phyloP scores from a whole-genome alignment of 2,797 vertebrate species.

The Fringilla coelebs region DNA sequence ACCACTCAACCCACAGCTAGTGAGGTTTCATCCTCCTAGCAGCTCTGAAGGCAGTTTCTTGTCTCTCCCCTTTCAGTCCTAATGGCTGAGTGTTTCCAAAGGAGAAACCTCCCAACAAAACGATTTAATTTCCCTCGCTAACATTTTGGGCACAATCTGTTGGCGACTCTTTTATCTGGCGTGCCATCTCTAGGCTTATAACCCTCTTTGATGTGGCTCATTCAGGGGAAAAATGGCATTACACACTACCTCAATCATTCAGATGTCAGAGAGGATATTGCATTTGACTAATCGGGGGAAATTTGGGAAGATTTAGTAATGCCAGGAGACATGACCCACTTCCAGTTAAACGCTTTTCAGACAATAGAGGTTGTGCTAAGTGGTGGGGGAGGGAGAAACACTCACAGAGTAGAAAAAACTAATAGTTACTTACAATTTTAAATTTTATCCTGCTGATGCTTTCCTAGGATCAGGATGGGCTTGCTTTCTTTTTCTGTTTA shows the following conservation, averaged over 20 bases:
- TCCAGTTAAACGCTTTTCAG: conserved; percentile 16
- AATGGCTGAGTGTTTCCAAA: not conserved
- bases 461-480: not conserved
- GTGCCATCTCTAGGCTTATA: not conserved
- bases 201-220: conserved; percentile 40
- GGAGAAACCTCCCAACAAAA: not conserved
- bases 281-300: conserved; percentile 46
- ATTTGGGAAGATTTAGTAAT: conserved; percentile 52
- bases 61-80: fast-evolving
- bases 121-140: not conserved
- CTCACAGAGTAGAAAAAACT: not conserved
- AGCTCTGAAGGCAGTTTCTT: not conserved
- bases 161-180: not conserved
- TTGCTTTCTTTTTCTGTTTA: not conserved
- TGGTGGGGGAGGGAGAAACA: not conserved
- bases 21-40: not conserved
- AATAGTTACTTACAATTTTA: not conserved
- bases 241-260: conserved; percentile 28
- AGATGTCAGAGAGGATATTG: conserved; percentile 16
- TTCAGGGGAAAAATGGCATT: conserved; percentile 60
- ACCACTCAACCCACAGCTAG: fast-evolving
- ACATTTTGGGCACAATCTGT: not conserved
- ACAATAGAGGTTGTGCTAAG: not conserved
- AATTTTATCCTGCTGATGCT: not conserved
- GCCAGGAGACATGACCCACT: conserved; percentile 59